These are phyloP conservation scores for Meandrina meandrites DNA, from an alignment of 92 coral and sea anemone species.

Conservation along the genomic window DNA sequence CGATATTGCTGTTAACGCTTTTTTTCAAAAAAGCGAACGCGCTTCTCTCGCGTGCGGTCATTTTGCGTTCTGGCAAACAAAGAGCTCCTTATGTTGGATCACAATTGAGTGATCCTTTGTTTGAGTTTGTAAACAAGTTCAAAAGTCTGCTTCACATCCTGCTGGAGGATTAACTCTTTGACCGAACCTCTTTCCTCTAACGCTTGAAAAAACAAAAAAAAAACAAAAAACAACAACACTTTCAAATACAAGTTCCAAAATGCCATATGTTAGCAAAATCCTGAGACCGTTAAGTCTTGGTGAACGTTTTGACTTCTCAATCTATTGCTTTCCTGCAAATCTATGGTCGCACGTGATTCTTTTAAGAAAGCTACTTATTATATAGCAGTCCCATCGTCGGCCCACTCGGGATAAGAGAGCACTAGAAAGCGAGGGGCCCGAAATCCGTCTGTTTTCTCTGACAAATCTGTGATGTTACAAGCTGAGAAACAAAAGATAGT, in stretches of 20 bases:
- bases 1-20: neutral
- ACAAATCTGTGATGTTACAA: no score
- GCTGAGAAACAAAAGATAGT: no score
- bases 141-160: neutral
- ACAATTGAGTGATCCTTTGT: neutral
- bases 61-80: constrained; percentile 22
- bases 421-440: neutral
- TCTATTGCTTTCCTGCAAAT: neutral
- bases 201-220: neutral
- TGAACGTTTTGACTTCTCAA: neutral
- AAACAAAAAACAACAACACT: no score
- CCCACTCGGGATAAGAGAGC: no score
- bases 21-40: neutral
- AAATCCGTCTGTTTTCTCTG: no score
- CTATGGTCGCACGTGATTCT: neutral
- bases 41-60: neutral
- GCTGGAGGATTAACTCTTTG: neutral
- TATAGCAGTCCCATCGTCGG: no score
- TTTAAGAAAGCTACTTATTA: no score
- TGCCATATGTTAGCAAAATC: neutral
- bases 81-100: neutral
- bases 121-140: neutral
- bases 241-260: neutral
- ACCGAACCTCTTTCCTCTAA: neutral
- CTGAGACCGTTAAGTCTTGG: neutral